These are phyloP conservation scores for Pagrus major DNA, from an alignment of 2,113 vertebrate species.

Conservation along the genomic window DNA sequence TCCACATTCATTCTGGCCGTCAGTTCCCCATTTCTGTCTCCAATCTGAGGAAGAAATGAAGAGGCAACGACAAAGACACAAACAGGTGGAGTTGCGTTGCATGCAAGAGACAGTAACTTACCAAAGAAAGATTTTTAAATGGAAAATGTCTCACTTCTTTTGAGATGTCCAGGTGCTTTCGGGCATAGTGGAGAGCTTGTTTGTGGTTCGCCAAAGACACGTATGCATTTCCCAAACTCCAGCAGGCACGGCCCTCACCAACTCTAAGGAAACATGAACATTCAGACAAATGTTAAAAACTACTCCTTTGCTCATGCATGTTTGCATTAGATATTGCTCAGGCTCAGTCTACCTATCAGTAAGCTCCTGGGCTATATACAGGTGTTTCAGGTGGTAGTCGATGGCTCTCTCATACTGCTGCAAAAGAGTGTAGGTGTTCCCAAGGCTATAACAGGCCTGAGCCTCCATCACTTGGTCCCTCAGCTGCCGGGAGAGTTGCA, in stretches of 20 bases:
- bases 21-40: conserved; percentile 91
- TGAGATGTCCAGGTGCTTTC: conserved; percentile 95
- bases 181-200: conserved; percentile 92
- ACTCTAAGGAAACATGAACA: conserved; percentile 84
- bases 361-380: conserved; percentile 95
- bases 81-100: neutral
- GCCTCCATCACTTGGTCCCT: conserved; percentile 97
- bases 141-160: conserved; percentile 86
- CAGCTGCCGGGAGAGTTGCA: conserved; percentile 94
- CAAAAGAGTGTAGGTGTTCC: conserved; percentile 95
- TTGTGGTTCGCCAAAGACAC: conserved; percentile 92
- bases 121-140: neutral
- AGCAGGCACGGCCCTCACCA: conserved; percentile 96
- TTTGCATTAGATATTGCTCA: neutral
- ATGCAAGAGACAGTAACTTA: neutral
- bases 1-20: conserved; percentile 90
- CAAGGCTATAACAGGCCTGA: conserved; percentile 97
- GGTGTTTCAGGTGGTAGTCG: conserved; percentile 94
- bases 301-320: neutral
- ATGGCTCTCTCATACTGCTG: conserved; percentile 93
- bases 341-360: conserved; percentile 87
- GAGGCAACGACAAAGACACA: neutral
- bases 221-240: conserved; percentile 97
- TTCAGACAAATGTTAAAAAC: neutral
- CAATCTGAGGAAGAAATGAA: conserved; percentile 83